Percentiles rank a stretch among this genome's conserved stretches.
phyloP scores from a whole-genome alignment of 2,113 vertebrate genomes.

The Salvelinus sp. region DNA sequence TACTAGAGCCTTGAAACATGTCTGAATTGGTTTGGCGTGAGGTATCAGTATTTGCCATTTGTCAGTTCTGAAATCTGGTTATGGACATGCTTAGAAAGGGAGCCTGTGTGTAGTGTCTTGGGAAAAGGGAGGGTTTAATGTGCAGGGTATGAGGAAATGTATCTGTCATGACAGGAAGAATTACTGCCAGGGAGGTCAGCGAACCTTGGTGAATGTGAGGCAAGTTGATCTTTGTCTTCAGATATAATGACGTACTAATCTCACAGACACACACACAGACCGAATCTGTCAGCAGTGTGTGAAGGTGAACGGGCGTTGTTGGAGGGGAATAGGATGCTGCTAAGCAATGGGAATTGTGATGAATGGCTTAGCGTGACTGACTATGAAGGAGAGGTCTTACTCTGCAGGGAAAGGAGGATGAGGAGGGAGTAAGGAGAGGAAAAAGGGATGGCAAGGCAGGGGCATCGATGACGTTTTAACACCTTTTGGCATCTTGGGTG shows the following conservation, averaged over 20 bases:
- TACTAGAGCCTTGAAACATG: conserved; percentile 38
- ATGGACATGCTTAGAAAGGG: background rate
- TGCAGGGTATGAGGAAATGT: conserved; percentile 38
- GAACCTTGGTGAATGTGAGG: conserved; percentile 35
- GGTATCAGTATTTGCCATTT: background rate
- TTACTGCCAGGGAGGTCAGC: conserved; percentile 36
- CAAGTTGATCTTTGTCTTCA: conserved; percentile 36
- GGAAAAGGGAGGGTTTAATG: background rate
- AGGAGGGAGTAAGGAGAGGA: background rate
- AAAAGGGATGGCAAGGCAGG: background rate
- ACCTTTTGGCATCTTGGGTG: conserved; percentile 30
- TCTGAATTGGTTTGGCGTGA: conserved; percentile 7
- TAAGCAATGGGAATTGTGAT: conserved; percentile 62
- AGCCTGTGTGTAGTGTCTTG: conserved; percentile 5
- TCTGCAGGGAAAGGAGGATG: conserved; percentile 16
- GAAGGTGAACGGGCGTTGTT: conserved; percentile 60
- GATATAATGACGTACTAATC: conserved; percentile 9
- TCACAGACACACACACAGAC: conserved; percentile 22
- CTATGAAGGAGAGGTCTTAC: conserved; percentile 59
- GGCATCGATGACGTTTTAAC: conserved; percentile 29
- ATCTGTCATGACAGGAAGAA: conserved; percentile 30
- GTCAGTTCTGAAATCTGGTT: background rate
- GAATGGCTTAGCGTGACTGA: conserved; percentile 67
- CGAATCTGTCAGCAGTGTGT: conserved; percentile 46
- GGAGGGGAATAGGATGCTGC: conserved; percentile 43